Evolutionary conservation across 2,888 invertebrate species (phyloP), one percentile per base, ranked within the genome.

Genomic region (Mesorhabditis sp.): DNA sequence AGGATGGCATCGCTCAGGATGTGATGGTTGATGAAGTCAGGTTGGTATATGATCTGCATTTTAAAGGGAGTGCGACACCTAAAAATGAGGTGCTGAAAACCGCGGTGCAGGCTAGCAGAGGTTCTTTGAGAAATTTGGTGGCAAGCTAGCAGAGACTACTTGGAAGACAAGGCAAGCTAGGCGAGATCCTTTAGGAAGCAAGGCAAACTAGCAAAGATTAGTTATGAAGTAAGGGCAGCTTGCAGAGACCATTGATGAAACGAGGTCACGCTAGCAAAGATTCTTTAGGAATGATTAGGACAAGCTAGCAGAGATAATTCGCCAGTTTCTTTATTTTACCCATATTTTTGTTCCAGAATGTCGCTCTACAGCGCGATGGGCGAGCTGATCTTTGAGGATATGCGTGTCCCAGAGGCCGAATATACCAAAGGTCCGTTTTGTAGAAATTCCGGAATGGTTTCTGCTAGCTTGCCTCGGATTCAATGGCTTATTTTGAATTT

Each of bases 1-100:
- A 83, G 67, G 83, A 84, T 64, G 84, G 84, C 58, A 83, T 83
- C 4, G 75, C 80, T 43, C 67, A 70, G 10, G 84, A 84, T 69
- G 77, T 84, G 4, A 68, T 67, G 5, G 74, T 84, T 13, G 77
- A 79, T 61, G 78, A 79, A 50, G 79, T 80, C 66, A 72, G 68
- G 81, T 81, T 61, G 67, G 71, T 63, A 7, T 28, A 13, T n/a
- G n/a, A 28, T 10, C 15, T 63, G 7, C 64, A 13, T n/a, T n/a
- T 13, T 13, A 58, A n/a, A n/a, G 58, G n/a, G 10, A 58, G 10
- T 58, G n/a, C 2, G 10, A 10, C 10, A 10, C n/a, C 10, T 58
- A n/a, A n/a, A 13, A 58, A 58, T 28, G 1, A 28, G 28, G 28
- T 28, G 2, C 28, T 28, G 28, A 1, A 28, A 28, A 28, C 1